These are phyloP conservation scores for Vanacampus margaritifer DNA, from an alignment of 2,113 vertebrate species.

Conservation along the genomic window DNA sequence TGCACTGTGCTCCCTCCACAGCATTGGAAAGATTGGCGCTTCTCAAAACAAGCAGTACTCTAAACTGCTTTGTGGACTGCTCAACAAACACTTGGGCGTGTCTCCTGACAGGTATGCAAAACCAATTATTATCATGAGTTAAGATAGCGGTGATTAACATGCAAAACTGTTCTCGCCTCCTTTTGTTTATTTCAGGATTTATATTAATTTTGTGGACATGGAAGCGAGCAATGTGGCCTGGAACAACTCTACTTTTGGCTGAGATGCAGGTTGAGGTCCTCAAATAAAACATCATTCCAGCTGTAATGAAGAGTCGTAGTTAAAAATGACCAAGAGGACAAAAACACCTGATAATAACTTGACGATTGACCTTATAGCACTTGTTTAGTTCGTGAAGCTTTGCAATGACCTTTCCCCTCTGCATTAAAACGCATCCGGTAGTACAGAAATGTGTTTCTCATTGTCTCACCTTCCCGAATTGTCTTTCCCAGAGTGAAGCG, in stretches of 20 bases:
- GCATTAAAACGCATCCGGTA: no score
- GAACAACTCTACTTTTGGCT: conserved; percentile 74
- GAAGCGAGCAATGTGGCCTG: conserved; percentile 70
- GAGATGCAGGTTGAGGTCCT: conserved; percentile 30
- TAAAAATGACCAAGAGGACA: background rate
- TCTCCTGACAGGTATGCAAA: conserved; percentile 82
- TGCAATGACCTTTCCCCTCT: no score
- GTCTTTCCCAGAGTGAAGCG: no score
- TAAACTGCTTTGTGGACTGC: conserved; percentile 83
- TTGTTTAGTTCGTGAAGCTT: conserved; percentile 8
- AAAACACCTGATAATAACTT: background rate
- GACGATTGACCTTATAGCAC: conserved; percentile 22
- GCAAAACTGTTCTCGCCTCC: background rate
- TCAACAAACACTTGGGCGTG: conserved; percentile 85
- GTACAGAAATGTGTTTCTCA: no score
- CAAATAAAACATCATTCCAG: conserved; percentile 28
- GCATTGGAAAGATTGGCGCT: conserved; percentile 88
- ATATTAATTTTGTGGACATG: conserved; percentile 73
- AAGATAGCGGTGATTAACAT: background rate
- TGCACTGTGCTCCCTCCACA: conserved; percentile 86
- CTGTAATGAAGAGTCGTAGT: background rate
- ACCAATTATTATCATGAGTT: background rate
- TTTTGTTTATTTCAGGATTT: conserved; percentile 64
- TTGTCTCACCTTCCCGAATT: no score
- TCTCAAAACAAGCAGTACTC: conserved; percentile 85